Evolutionary conservation across 2,888 invertebrate species (phyloP), one percentile per base, ranked within the genome.

Genomic region (Balanococcus diminutus): DNA sequence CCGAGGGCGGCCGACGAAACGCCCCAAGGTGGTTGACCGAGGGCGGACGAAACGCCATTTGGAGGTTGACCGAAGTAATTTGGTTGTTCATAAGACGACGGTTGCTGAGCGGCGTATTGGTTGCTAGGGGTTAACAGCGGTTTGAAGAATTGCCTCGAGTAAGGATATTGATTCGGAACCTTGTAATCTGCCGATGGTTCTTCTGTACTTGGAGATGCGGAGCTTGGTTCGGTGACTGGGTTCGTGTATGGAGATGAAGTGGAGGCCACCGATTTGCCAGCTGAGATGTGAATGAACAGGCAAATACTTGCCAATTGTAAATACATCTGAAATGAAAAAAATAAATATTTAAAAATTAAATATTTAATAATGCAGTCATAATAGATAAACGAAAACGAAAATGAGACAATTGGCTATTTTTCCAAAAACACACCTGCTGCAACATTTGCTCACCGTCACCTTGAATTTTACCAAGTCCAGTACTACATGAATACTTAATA

Each of bases 91-190:
- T 84, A 84, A 83, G 83, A 11, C 1, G 61, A 31, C 11, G 72
- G 72, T 31, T 79, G 75, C 19, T 79, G 75, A 8, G 32, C 84
- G 14, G 67, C 32, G 42, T 84, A 84, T 67, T 31, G 84, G 39
- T 84, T 84, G 22, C 25, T 84, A 1, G 61, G 67, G 2, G 84
- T 56, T 4, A 67, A 84, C 9, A 67, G 8, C 36, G 61, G 84
- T 61, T 84, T 72, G 84, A 84, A 84, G 61, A 84, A 84, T 67
- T 84, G 84, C 14, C 84, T 84, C 36, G 84, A 56, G 16, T 84
- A 84, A 14, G 84, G 84, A 11, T 61, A 84, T 67, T 84, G 84
- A 67, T 39, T 84, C 19, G 51, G 32, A 36, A 61, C 36, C 28
- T 84, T 84, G 39, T 84, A 84, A 39, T 84, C 84, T 36, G 61